Evolutionary conservation across 2,888 invertebrate species (phyloP).

Genomic region (Kryphioiulus occultus): DNA sequence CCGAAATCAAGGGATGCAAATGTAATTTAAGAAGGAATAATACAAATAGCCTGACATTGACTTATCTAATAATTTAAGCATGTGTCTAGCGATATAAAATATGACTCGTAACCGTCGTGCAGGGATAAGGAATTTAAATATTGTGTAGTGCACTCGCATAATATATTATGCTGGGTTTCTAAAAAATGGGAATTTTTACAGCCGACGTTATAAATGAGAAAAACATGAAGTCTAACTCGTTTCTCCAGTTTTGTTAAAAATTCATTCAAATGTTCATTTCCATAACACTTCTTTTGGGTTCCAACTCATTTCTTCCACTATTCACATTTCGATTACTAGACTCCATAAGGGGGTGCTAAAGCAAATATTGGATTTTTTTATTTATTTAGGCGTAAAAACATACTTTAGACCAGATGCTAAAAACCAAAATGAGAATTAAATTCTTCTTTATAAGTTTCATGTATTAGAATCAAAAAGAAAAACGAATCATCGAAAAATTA

Average conservation of each 20-base stretch:
- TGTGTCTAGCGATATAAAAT: neutral
- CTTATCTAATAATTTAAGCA: neutral
- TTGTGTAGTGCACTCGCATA: neutral
- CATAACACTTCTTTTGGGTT: neutral
- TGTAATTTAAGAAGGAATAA: neutral
- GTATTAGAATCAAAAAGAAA: too few relatives aligned
- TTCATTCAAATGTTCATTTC: neutral
- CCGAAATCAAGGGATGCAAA: neutral
- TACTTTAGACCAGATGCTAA: too few relatives aligned
- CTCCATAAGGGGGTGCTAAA: neutral
- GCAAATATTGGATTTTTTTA: too few relatives aligned
- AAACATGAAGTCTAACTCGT: neutral
- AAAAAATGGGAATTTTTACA: neutral
- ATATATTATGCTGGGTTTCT: neutral
- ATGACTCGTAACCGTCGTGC: neutral
- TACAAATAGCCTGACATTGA: neutral
- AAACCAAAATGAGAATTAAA: too few relatives aligned
- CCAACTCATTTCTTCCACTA: neutral
- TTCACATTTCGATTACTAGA: neutral
- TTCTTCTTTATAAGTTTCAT: too few relatives aligned
- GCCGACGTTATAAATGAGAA: neutral
- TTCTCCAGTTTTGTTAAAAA: neutral
- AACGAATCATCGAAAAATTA: too few relatives aligned
- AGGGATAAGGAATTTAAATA: neutral
- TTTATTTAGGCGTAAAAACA: too few relatives aligned